phyloP scores from a whole-genome alignment of 2,888 invertebrate genomes.

The Stenotaenia linearis region DNA sequence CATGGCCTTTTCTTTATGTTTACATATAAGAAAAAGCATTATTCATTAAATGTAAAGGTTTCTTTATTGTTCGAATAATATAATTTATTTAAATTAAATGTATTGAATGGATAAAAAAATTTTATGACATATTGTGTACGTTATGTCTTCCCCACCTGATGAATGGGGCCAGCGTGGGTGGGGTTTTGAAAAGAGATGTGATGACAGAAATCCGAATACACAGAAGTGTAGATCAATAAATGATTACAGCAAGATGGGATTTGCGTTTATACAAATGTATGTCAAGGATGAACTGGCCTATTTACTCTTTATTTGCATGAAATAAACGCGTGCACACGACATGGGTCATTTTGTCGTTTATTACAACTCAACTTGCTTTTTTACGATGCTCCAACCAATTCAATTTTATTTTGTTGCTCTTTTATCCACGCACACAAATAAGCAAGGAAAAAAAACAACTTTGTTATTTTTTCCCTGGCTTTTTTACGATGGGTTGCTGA shows the following conservation, averaged over 20 bases:
- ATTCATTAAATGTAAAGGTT: not conserved
- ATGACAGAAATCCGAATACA: slow-evolving; percentile 15
- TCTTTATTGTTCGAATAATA: not conserved
- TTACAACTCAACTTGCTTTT: not conserved
- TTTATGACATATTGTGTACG: not conserved
- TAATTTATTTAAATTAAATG: not conserved
- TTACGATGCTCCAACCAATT: not conserved
- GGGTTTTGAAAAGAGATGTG: slow-evolving; percentile 10
- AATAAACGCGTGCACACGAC: not conserved
- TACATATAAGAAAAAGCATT: not conserved
- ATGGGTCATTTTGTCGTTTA: not conserved
- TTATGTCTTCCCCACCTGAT: slow-evolving; percentile 15
- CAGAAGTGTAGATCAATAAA: not conserved
- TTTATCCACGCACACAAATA: not conserved
- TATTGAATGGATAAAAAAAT: not conserved
- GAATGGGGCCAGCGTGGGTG: slow-evolving; percentile 15
- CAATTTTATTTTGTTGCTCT: not conserved
- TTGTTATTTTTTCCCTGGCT: not conserved
- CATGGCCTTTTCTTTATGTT: no score
- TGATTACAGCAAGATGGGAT: not conserved
- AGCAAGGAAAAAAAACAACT: not conserved
- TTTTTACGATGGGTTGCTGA: not conserved
- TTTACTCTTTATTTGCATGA: not conserved
- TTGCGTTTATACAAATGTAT: not conserved
- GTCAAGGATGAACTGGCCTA: not conserved